Base-by-base conservation (phyloP, 2,888 invertebrate genomes). In the Marronus borbonicus region DNA sequence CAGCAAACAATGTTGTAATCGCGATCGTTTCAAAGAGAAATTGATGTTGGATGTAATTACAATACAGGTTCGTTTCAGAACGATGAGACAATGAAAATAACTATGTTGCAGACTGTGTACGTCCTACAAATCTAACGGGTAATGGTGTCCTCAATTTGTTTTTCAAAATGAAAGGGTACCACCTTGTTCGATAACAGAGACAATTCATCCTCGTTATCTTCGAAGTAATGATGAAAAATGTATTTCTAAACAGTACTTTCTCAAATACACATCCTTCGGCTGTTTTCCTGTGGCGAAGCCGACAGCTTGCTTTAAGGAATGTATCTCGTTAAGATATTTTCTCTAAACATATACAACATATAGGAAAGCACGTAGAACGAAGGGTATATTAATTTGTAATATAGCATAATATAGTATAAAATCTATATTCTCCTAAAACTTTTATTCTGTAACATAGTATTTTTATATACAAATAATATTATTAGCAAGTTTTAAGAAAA, bases 151-250 rank as follows among this genome's bases (percentile, higher is more conserved):
- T 17, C 14, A 36, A 14, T 17, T n/a, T 36, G 20, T 44, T 65
- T 39, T 65, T 44, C 12, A n/a, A 17, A 39, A 65, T 31, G 65
- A 65, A 65, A 8, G 20, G 8, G 44, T 39, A 8, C 39, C 20
- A 44, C 2, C 39, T 44, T 39, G 17, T 44, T 44, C 44, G 17
- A 39, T 20, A 65, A 44, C 36, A 44, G 17, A 62, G 5, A 7
- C 20, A 39, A n/a, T 20, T 65, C 17, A 20, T 65, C 44, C 17
- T 17, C 65, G 39, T 39, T 62, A 65, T 17, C 39, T 44, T 44
- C 17, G n/a, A 17, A 36, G 44, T 65, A 65, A 65, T 65, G 20
- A 39, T 28, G 62, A 62, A 24, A 62, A 62, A 62, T 62, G 4
- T 31, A 62, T 24, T 28, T 62, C 62, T 62, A 28, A 12, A 62